Conservation (phyloP, 2,888 invertebrate genomes). For the Acanthococcus lagerstroemiae region DNA sequence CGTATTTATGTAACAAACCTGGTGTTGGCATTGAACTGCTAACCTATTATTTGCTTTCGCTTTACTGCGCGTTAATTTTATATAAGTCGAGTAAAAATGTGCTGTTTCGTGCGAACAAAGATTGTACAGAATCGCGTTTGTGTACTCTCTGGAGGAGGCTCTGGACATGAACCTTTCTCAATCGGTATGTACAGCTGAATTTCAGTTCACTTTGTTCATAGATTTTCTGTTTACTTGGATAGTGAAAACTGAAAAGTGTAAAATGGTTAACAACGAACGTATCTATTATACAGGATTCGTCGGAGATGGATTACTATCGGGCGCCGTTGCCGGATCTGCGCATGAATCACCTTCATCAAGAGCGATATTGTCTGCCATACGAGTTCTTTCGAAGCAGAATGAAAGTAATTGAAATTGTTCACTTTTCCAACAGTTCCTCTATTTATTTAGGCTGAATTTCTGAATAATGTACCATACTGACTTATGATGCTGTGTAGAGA, state of each 20-base stretch:
- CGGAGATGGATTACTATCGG: slow-evolving; percentile 69
- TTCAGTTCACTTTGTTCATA: neutral
- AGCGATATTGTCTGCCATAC: slow-evolving; percentile 55
- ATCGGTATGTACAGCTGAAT: slow-evolving; percentile 42
- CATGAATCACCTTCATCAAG: slow-evolving; percentile 67
- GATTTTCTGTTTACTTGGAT: neutral
- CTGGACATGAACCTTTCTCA: slow-evolving; percentile 68
- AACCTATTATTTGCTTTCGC: too few species aligned
- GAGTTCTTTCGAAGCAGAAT: slow-evolving; percentile 49
- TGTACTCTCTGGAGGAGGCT: slow-evolving; percentile 65
- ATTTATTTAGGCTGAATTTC: too few species aligned
- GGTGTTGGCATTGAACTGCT: too few species aligned
- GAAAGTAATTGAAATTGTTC: slow-evolving; percentile 46
- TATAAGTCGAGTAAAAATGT: too few species aligned
- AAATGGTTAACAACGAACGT: neutral
- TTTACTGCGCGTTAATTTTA: too few species aligned
- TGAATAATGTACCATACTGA: too few species aligned
- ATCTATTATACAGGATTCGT: slow-evolving; percentile 52
- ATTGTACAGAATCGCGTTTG: slow-evolving; percentile 47
- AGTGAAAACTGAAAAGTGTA: neutral
- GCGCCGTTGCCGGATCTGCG: slow-evolving; percentile 62
- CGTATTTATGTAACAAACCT: too few species aligned
- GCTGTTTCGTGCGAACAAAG: too few species aligned
- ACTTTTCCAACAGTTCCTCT: too few species aligned
- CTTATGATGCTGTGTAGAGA: too few species aligned